phyloP scores from a whole-genome alignment of 2,797 vertebrate species.

The Hemitrygon akajei region DNA sequence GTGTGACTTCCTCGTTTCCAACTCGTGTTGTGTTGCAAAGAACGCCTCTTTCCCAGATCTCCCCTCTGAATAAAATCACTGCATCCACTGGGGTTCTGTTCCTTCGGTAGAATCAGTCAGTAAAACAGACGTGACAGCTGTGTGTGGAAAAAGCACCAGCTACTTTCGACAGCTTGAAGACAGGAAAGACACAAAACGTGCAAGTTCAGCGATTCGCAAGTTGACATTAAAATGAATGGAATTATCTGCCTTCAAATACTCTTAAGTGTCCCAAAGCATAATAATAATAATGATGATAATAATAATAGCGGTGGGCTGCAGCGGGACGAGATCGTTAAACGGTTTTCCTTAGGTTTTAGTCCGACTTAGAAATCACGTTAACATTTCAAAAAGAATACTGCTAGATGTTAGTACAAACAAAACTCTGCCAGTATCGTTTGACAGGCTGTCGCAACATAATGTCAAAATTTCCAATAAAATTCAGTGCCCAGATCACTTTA shows the following conservation, averaged over 20 bases:
- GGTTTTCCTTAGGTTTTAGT: neutral
- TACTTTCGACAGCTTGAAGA: neutral
- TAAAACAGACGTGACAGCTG: neutral
- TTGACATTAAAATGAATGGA: neutral
- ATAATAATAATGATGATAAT: neutral
- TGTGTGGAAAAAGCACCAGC: neutral
- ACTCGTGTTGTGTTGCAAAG: slow-evolving; percentile 14
- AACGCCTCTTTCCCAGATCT: neutral
- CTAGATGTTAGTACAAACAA: neutral
- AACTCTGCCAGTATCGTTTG: neutral
- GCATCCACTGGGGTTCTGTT: neutral
- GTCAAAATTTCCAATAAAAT: neutral
- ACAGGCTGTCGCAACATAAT: neutral
- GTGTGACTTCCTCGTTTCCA: slow-evolving; percentile 20
- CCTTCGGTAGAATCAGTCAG: neutral
- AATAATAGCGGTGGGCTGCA: neutral
- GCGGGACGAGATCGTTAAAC: neutral
- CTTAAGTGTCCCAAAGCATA: neutral
- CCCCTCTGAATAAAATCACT: neutral
- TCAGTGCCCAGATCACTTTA: neutral
- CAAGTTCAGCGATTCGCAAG: neutral
- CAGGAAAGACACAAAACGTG: neutral
- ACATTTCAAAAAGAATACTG: neutral
- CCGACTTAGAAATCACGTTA: neutral
- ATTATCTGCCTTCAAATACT: no score